Base-by-base conservation (phyloP, 2,113 vertebrate genomes). In the Nycticryphes semicollaris region DNA sequence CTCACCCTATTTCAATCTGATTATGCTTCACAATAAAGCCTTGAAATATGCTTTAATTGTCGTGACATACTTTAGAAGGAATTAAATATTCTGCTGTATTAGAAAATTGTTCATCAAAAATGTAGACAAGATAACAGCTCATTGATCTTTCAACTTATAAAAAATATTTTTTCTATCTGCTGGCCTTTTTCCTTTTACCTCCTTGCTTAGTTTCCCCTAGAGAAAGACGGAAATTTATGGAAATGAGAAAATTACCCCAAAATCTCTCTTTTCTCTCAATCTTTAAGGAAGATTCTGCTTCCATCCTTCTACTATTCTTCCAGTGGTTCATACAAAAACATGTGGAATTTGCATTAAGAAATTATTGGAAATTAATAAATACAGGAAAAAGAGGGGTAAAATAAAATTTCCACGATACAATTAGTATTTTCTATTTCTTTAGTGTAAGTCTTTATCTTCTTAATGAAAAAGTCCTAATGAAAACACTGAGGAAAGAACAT, bases 41-140 rank as follows among this genome's bases (percentile, higher is more conserved):
- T 86, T 87, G 64, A 94, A 81, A 81, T 41, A 82, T 9, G 7
- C 33, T 78, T 84, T 78, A 62, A 83, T 48, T 92, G 85, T 88
- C 59, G 50, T 53, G 2, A 74, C 33, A 39, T 17, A 54, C 7
- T 83, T 84, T 12, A 69, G 15, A 81, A 84, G 28, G 89, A 66
- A 88, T 73, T 68, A 77, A 80, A 80, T 86, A 77, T 76, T 83
- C 72, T 70, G 51, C 25, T 47, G 45, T 70, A 56, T 54, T 45
- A 90, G n/a, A 92, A 87, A 79, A 76, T 59, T 31, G 11, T 84
- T 84, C 37, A 67, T 60, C 53, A 83, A 77, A 90, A 90, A 79
- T 25, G 19, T 37, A 77, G 68, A 90, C 14, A 56, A 93, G 84
- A 39, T 63, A 64, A 68, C 72, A 80, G 6, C 37, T 78, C 59